Conservation (phyloP, 2,113 vertebrate species). For the Phylloscopus trochilus region DNA sequence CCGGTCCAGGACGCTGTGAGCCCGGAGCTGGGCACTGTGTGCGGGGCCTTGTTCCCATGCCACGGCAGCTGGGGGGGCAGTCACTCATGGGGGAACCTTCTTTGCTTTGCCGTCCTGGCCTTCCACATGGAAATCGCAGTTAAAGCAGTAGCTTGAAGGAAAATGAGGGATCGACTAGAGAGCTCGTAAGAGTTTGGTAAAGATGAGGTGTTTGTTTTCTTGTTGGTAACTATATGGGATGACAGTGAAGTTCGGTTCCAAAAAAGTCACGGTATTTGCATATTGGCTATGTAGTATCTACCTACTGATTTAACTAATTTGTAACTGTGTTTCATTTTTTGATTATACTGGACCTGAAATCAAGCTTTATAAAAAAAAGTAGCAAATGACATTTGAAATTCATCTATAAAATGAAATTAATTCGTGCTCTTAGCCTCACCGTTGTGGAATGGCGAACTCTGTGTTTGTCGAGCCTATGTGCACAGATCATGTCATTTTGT, state of each 20-base stretch:
- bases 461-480: rapidly evolving
- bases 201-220: background rate
- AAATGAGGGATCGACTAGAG: background rate
- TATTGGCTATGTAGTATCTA: too few species aligned
- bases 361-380: background rate
- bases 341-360: background rate
- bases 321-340: background rate
- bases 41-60: background rate
- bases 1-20: rapidly evolving
- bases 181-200: background rate
- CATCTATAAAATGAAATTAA: background rate
- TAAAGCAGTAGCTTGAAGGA: too few species aligned
- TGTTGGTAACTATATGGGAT: background rate
- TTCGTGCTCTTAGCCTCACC: background rate
- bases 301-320: background rate
- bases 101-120: background rate
- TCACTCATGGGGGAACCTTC: rapidly evolving
- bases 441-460: background rate
- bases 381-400: background rate
- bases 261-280: background rate
- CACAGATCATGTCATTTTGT: background rate
- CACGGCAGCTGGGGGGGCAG: background rate
- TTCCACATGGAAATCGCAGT: background rate
- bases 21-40: background rate
- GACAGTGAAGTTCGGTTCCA: background rate